phyloP scores from a whole-genome alignment of 2,113 vertebrate species.

The Psettodes erumei region DNA sequence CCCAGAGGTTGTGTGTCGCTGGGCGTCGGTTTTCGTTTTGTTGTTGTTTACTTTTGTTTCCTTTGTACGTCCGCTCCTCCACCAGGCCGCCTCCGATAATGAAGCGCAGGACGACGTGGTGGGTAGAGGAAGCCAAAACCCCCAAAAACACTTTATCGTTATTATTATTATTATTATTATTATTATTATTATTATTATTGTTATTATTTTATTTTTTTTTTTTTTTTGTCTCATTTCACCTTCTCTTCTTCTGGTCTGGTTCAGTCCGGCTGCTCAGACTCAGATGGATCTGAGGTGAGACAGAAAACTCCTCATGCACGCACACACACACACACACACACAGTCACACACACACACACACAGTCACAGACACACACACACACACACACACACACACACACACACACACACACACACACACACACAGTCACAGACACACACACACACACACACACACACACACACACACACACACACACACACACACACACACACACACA shows the following conservation, averaged over 20 bases:
- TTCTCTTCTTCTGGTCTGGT: conserved; percentile 13
- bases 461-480: too few relatives aligned
- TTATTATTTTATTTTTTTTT: neutral
- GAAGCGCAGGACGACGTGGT: conserved; percentile 75
- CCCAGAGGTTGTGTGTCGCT: too few relatives aligned
- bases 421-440: too few relatives aligned
- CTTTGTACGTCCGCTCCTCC: neutral
- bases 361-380: too few relatives aligned
- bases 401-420: too few relatives aligned
- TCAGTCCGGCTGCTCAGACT: conserved; percentile 78
- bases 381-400: too few relatives aligned
- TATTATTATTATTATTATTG: too few relatives aligned
- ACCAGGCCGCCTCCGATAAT: conserved; percentile 68
- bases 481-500: too few relatives aligned
- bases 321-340: too few relatives aligned
- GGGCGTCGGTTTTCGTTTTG: neutral
- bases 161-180: accelerated
- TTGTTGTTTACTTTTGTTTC: neutral
- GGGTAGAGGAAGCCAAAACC: conserved; percentile 46
- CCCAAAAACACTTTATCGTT: neutral
- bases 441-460: too few relatives aligned
- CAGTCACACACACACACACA: too few relatives aligned
- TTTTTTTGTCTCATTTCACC: neutral
- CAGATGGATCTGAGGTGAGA: conserved; percentile 81
- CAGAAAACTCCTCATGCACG: too few relatives aligned